A percentile compares a stretch with the other conserved stretches of the same genome.
These are phyloP conservation scores for Microplitis demolitor DNA, from an alignment of 1,140 invertebrate species.

Conservation along the genomic window DNA sequence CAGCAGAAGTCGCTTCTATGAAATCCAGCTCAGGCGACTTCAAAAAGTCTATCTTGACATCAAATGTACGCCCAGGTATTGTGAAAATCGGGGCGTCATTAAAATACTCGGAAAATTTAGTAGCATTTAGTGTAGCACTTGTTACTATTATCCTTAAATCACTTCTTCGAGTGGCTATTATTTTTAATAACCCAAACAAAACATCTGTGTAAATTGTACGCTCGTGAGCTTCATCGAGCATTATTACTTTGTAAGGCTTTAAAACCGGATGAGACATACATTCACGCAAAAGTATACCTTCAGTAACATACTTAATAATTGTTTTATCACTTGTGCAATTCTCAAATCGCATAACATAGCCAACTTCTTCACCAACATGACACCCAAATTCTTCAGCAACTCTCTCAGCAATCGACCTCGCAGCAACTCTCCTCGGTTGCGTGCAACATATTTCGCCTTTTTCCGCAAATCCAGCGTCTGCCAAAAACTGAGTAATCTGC, in stretches of 20 bases:
- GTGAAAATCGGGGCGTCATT: conserved; percentile 94
- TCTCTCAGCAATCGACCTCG: conserved; percentile 98
- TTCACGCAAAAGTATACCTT: conserved; percentile 98
- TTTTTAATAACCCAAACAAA: conserved; percentile 90
- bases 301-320: conserved; percentile 99
- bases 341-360: conserved; percentile 99
- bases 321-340: conserved; percentile 99
- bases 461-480: conserved; percentile 90
- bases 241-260: conserved; percentile 92
- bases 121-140: conserved; percentile 96
- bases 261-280: conserved; percentile 95
- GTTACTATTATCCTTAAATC: conserved; percentile 98
- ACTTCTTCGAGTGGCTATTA: conserved; percentile 87
- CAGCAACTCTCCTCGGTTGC: conserved; percentile 89
- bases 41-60: conserved; percentile 96
- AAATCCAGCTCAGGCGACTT: conserved; percentile 99
- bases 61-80: conserved; percentile 97
- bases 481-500: conserved; percentile 98
- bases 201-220: conserved; percentile 98
- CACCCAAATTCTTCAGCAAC: conserved; percentile 99
- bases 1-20: conserved; percentile 95
- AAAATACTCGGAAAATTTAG: conserved; percentile 99
- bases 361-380: conserved; percentile 94
- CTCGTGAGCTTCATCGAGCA: conserved; percentile 99
- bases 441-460: conserved; percentile 97